Conservation (phyloP, 2,113 vertebrate species). For the Promerops cafer region DNA sequence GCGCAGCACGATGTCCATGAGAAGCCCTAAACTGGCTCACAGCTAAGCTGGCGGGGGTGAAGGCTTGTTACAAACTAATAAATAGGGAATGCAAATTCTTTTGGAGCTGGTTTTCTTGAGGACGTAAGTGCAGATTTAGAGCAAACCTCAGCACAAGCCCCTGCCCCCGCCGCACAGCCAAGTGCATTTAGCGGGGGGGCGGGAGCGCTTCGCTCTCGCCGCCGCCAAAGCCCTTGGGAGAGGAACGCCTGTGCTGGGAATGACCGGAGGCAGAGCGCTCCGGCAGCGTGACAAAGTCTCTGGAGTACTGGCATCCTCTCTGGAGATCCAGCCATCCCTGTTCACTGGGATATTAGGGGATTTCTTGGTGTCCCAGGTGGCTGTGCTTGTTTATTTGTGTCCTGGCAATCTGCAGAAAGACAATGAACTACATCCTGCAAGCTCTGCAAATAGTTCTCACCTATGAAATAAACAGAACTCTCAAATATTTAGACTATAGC, state of each 20-base stretch:
- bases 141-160: neutral
- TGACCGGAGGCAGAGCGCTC: accelerated
- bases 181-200: neutral
- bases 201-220: accelerated
- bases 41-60: neutral
- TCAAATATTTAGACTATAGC: conserved; percentile 60
- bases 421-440: conserved; percentile 22
- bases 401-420: neutral
- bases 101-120: neutral
- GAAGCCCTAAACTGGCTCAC: neutral
- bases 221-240: neutral
- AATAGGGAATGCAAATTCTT: neutral
- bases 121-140: neutral
- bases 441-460: conserved; percentile 45
- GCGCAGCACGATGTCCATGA: accelerated
- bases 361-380: neutral
- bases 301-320: neutral
- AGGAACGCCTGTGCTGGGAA: neutral
- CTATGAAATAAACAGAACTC: conserved; percentile 44
- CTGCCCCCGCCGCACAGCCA: neutral
- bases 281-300: neutral
- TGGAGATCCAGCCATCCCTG: neutral
- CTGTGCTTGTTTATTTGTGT: conserved; percentile 33
- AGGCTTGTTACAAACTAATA: neutral
- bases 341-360: neutral